These are phyloP conservation scores for Agrypnus murinus DNA, from an alignment of 2,888 invertebrate genomes.

Conservation along the genomic window DNA sequence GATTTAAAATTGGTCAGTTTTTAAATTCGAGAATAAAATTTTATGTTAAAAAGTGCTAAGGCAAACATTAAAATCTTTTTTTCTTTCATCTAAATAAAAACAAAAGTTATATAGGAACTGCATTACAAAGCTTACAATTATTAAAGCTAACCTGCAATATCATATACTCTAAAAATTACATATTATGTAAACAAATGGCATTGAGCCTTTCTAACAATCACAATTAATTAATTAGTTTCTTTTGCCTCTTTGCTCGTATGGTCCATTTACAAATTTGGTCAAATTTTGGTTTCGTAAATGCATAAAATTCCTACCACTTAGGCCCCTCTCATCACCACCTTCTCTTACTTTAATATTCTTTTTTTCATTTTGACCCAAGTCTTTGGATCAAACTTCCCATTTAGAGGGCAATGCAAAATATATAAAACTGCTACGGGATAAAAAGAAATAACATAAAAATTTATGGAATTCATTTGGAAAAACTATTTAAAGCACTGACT, in stretches of 20 bases:
- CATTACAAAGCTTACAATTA: slow-evolving; percentile 54
- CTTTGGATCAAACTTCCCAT: slow-evolving; percentile 26
- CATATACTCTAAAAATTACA: slow-evolving; percentile 48
- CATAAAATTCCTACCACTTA: slow-evolving; percentile 8
- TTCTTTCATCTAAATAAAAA: slow-evolving; percentile 40
- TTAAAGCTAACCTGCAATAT: slow-evolving; percentile 61
- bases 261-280: slow-evolving; percentile 57
- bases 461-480: neutral
- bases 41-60: slow-evolving; percentile 41
- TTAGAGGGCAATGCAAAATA: slow-evolving; percentile 25
- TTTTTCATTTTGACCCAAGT: slow-evolving; percentile 4
- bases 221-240: slow-evolving; percentile 26
- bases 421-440: neutral
- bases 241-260: slow-evolving; percentile 47
- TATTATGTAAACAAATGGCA: slow-evolving; percentile 38
- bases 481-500: slow-evolving; percentile 26
- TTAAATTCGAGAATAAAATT: slow-evolving; percentile 41
- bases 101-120: slow-evolving; percentile 54
- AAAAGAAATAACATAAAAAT: slow-evolving; percentile 3
- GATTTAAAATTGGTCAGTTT: slow-evolving; percentile 52
- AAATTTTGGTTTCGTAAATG: slow-evolving; percentile 45
- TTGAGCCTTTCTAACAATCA: slow-evolving; percentile 38
- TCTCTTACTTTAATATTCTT: neutral
- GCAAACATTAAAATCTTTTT: slow-evolving; percentile 42
- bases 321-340: neutral